Conservation (phyloP, 2,113 vertebrate species). For the Gracilinanus agilis region DNA sequence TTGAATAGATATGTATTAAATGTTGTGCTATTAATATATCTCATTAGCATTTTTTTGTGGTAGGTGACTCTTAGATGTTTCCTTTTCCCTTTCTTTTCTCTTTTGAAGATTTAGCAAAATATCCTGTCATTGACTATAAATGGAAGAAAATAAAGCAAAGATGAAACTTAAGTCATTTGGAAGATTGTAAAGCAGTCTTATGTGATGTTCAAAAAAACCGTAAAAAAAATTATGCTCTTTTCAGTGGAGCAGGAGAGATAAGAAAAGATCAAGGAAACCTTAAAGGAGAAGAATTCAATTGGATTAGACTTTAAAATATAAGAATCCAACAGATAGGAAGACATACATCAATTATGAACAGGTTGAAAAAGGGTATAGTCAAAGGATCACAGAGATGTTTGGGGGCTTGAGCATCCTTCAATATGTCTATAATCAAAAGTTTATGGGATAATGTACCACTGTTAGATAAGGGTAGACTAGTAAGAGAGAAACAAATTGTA, state of each 20-base stretch:
- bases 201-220: not conserved
- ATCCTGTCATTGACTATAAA: not conserved
- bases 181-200: not conserved
- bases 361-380: not conserved
- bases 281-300: not conserved
- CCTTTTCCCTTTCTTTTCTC: not conserved
- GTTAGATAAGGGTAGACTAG: not conserved
- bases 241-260: not conserved
- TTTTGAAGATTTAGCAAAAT: not conserved
- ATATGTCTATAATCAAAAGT: not conserved
- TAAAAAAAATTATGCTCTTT: not conserved
- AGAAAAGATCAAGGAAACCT: not conserved
- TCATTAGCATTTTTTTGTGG: too few species aligned
- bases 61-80: not conserved
- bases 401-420: not conserved
- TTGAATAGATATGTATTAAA: not conserved
- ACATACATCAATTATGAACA: not conserved
- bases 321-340: not conserved
- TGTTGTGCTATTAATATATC: not conserved
- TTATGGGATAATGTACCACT: not conserved
- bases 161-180: not conserved
- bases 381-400: not conserved
- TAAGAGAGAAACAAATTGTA: not conserved
- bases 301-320: not conserved
- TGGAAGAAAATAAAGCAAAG: not conserved